Percentiles rank a stretch among this genome's conserved stretches.
These are phyloP conservation scores for Archips xylosteana DNA, from an alignment of 2,888 invertebrate genomes.

Conservation along the genomic window DNA sequence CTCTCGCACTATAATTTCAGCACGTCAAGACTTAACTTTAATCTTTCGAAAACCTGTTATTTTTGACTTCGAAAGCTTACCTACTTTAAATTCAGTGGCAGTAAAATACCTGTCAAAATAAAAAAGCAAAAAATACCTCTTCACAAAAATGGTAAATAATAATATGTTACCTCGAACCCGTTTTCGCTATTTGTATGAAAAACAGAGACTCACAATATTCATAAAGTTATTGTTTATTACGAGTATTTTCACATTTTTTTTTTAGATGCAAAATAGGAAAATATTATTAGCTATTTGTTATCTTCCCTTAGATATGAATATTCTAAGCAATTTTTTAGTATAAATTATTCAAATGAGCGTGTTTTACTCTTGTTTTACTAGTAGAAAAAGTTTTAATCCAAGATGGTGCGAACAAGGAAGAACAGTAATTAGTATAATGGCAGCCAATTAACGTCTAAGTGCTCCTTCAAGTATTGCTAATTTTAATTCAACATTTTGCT, in stretches of 20 bases:
- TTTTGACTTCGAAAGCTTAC: neutral
- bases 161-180: too few species aligned
- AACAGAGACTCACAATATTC: too few species aligned
- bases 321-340: constrained; percentile 7
- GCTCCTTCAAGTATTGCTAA: constrained; percentile 9
- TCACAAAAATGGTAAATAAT: too few species aligned
- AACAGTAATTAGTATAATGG: constrained; percentile 30
- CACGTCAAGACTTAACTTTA: neutral
- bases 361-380: constrained; percentile 17
- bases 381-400: constrained; percentile 19
- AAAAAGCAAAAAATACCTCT: too few species aligned
- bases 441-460: constrained; percentile 20
- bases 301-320: neutral
- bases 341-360: constrained; percentile 20
- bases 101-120: neutral
- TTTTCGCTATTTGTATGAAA: too few species aligned
- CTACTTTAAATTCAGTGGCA: neutral
- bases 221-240: too few species aligned
- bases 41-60: neutral
- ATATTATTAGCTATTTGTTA: neutral
- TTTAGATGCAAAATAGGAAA: neutral
- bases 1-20: neutral
- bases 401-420: constrained; percentile 20
- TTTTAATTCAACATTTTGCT: constrained; percentile 17
- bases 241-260: neutral